Base-by-base conservation (phyloP, 2,888 invertebrate species). In the Drosophila paramelanica region DNA sequence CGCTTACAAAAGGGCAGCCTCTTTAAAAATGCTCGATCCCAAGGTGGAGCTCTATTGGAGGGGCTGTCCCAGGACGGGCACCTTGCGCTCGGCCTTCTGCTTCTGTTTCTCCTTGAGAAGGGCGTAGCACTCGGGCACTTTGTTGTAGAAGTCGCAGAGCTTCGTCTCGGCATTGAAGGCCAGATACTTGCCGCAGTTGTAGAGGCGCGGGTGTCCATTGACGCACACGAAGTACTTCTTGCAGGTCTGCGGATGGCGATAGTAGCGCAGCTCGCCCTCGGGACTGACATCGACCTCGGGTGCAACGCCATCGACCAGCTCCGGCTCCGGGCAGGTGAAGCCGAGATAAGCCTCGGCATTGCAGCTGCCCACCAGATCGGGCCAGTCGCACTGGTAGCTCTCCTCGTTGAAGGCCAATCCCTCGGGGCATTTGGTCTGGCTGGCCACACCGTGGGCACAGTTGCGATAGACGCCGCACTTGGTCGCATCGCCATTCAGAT, bases 331-430 rank as follows among this genome's bases (percentile, higher is more conserved):
- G 86, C 97, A 97, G 11, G 94, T 94, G 93, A 97, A 97, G 13
- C 96, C 96, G 55, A 97, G 93, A 68, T 80, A 93, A 1, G 96
- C 95, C 94, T 96, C 97, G 52, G 96, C 95, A 89, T 97, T 95
- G 88, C 97, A 97, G 69, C 95, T 95, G 0, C 93, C 91, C 0
- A 96, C 97, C 89, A 96, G 94, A 93, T 97, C 97, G 1, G 97
- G 96, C 97, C 97, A 97, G 75, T 97, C 97, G 91, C 97, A 97
- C 52, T 96, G 94, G 89, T 96, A 96, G 2, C 93, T 94, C 23
- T 94, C 94, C 0, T 94, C 93, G 90, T 95, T 96, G 92, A 95
- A 97, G 13, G 97, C 97, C 42, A 97, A 93, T 20, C 97, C 97
- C 88, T 97, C 96, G 0, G 97, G 97, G 89, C 97, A 97, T 69